Evolutionary conservation across 2,888 invertebrate genomes (phyloP).

Genomic region (Eudasyphora cyanicolor): DNA sequence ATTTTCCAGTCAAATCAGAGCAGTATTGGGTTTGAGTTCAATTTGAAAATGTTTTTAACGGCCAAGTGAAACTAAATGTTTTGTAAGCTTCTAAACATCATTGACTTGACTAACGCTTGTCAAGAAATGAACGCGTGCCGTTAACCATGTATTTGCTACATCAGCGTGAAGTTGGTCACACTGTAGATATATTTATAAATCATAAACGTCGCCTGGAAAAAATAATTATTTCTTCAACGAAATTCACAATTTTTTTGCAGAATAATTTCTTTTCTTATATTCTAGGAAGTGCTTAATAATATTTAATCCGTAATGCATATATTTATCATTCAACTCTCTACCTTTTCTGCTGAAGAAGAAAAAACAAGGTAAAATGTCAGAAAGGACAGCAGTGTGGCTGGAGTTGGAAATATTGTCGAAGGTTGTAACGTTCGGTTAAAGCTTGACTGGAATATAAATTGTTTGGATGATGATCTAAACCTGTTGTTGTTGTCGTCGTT

Average conservation of each 20-base stretch:
- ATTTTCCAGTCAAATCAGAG: too few species aligned
- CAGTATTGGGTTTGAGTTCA: too few species aligned
- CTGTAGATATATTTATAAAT: too few species aligned
- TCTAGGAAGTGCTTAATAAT: not conserved
- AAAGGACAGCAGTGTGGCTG: not conserved
- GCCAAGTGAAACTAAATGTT: too few species aligned
- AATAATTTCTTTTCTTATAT: too few species aligned
- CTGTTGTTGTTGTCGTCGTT: not conserved
- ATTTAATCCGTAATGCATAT: conserved; percentile 2
- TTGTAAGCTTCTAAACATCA: too few species aligned
- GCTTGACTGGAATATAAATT: conserved; percentile 56
- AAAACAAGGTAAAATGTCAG: too few species aligned
- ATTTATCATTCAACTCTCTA: not conserved
- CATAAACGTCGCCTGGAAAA: not conserved
- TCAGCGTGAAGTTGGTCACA: too few species aligned
- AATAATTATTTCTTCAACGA: not conserved
- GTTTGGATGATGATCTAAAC: conserved; percentile 20
- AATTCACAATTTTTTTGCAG: not conserved
- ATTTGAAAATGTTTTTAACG: too few species aligned
- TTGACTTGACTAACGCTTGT: too few species aligned
- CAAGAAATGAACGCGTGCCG: too few species aligned
- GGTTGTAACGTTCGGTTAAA: conserved; percentile 19
- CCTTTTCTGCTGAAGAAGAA: not conserved
- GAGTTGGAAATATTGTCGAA: conserved; percentile 49
- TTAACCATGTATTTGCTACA: too few species aligned